These are phyloP conservation scores for Machaerirhynchus nigripectus DNA, from an alignment of 2,113 vertebrate species.

Conservation along the genomic window DNA sequence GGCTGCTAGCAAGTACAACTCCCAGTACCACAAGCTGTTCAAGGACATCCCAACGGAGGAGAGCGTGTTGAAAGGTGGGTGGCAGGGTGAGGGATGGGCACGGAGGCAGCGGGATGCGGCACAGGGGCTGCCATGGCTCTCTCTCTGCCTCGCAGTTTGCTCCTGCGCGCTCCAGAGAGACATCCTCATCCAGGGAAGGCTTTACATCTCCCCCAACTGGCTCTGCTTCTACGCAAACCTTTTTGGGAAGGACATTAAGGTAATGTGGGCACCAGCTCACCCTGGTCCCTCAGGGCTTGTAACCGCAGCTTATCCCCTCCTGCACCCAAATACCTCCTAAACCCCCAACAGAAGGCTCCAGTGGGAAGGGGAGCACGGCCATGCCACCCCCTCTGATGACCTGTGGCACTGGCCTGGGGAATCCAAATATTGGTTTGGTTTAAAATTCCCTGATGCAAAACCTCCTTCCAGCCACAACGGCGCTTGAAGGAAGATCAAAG, in stretches of 20 bases:
- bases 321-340: background rate
- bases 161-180: conserved; percentile 94
- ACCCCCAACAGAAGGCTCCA: accelerated
- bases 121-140: background rate
- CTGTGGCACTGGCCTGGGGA: background rate
- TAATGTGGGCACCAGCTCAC: conserved; percentile 12
- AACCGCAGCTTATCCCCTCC: background rate
- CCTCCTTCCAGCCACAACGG: accelerated
- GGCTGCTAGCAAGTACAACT: conserved; percentile 94
- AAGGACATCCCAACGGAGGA: conserved; percentile 90
- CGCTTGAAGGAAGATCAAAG: background rate
- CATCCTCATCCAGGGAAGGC: conserved; percentile 92
- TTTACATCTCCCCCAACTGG: conserved; percentile 97
- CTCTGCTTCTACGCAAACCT: conserved; percentile 96
- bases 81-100: background rate
- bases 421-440: background rate
- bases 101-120: accelerated
- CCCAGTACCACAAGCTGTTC: conserved; percentile 96
- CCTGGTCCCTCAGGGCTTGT: accelerated
- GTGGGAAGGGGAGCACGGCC: accelerated
- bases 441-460: background rate
- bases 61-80: conserved; percentile 91
- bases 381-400: background rate
- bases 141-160: conserved; percentile 77
- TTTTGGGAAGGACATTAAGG: conserved; percentile 97